Conservation (phyloP, 1,140 invertebrate species). For the Diabrotica undecimpunctata region DNA sequence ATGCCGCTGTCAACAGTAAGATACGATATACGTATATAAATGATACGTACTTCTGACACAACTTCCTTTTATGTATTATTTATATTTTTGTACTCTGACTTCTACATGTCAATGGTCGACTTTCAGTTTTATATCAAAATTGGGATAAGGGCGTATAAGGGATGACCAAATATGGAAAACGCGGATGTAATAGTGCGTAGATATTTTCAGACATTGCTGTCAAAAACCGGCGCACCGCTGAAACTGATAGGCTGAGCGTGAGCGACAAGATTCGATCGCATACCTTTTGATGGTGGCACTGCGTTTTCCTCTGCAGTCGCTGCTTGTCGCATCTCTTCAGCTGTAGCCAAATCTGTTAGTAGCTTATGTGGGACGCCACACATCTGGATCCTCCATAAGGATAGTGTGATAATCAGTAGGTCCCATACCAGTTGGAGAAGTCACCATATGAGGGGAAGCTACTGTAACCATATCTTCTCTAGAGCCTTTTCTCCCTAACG, state of each 20-base stretch:
- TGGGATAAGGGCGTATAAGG: neutral
- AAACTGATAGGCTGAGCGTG: conserved; percentile 74
- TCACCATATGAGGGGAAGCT: conserved; percentile 61
- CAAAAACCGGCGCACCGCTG: conserved; percentile 58
- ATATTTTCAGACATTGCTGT: conserved; percentile 56
- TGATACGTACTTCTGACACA: too few species aligned
- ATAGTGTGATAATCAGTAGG: conserved; percentile 69
- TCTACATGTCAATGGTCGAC: neutral
- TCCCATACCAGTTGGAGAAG: conserved; percentile 57
- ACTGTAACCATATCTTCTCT: conserved; percentile 78
- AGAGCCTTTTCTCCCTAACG: conserved; percentile 82
- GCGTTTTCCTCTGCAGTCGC: conserved; percentile 49
- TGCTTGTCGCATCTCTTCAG: conserved; percentile 70
- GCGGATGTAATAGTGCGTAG: neutral
- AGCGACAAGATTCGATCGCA: conserved; percentile 66
- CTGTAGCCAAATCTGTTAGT: conserved; percentile 51
- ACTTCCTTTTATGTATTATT: neutral
- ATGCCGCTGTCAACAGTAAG: too few species aligned
- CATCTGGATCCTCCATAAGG: conserved; percentile 83
- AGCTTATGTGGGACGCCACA: conserved; percentile 83
- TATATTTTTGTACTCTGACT: neutral
- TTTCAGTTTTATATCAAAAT: neutral
- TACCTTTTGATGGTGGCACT: conserved; percentile 36
- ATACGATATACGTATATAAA: too few species aligned
- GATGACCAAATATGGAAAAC: neutral